These are phyloP conservation scores for Hydrozoanthus gracilis DNA, from an alignment of 92 coral and sea anemone species.

Conservation along the genomic window DNA sequence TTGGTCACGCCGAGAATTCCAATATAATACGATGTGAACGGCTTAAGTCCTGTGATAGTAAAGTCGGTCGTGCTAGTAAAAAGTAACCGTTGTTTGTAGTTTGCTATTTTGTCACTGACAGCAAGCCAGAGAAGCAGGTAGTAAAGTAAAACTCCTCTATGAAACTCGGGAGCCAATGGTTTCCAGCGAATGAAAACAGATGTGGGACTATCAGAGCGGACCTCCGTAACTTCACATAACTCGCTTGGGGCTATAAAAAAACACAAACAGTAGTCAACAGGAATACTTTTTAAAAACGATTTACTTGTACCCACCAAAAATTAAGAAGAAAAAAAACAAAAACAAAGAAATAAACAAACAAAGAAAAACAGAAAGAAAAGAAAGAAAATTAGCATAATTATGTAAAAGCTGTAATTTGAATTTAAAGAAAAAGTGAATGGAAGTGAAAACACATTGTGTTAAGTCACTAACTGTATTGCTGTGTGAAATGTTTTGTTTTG, in stretches of 20 bases:
- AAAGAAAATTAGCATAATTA: no score
- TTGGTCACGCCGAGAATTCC: neutral
- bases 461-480: no score
- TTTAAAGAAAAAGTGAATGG: no score
- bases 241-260: conserved; percentile 44
- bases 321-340: no score
- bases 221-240: conserved; percentile 35
- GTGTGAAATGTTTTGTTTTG: no score
- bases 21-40: neutral
- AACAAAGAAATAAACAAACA: no score
- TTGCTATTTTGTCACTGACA: neutral
- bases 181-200: conserved; percentile 54
- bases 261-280: no score
- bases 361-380: no score
- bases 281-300: no score
- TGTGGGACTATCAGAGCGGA: conserved; percentile 50
- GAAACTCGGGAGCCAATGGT: conserved; percentile 46
- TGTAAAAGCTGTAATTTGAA: no score
- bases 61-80: neutral
- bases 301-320: no score
- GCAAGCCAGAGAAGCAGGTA: conserved; percentile 43
- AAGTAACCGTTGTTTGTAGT: neutral
- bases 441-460: no score
- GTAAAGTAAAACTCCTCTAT: conserved; percentile 24
- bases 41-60: neutral